A percentile compares a stretch with the other conserved stretches of the same genome.
phyloP scores from a whole-genome alignment of 2,797 vertebrate species.

The Triplophysa yarkandensis region DNA sequence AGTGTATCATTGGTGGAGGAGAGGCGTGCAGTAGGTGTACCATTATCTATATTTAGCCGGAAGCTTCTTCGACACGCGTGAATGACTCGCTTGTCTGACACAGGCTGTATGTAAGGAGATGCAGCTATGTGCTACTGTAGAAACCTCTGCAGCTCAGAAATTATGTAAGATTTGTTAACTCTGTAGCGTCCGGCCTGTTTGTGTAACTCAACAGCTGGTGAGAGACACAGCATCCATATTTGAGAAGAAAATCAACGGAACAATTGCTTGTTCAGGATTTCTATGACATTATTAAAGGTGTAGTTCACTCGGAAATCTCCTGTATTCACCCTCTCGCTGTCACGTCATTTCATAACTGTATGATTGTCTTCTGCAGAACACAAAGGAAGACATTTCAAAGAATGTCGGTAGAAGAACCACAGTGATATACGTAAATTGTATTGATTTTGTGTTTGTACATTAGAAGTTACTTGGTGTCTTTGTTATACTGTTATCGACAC shows the following conservation, averaged over 20 bases:
- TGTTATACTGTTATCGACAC: no score
- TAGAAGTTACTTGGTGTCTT: no score
- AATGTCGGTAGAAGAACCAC: no score
- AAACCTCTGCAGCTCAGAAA: constrained; percentile 46
- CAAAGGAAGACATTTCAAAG: no score
- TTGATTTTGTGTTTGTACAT: background rate
- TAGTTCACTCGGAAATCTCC: no score
- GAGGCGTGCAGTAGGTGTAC: constrained; percentile 34
- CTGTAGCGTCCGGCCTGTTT: constrained; percentile 7
- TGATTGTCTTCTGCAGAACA: no score
- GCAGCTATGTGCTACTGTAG: constrained; percentile 30
- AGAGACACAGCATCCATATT: constrained; percentile 11
- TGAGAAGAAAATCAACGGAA: background rate
- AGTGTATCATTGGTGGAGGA: background rate
- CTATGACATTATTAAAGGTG: background rate
- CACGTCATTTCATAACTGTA: no score
- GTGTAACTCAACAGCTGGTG: background rate
- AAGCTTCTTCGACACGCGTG: constrained; percentile 37
- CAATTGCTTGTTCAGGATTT: background rate
- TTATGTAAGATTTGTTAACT: constrained; percentile 55
- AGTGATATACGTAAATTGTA: no score
- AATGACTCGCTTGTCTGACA: constrained; percentile 35
- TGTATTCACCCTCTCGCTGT: no score
- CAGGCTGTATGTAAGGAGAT: constrained; percentile 39
- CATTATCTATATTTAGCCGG: constrained; percentile 49